These are phyloP conservation scores for Pseudoips prasinana DNA, from an alignment of 2,888 invertebrate genomes.

Conservation along the genomic window DNA sequence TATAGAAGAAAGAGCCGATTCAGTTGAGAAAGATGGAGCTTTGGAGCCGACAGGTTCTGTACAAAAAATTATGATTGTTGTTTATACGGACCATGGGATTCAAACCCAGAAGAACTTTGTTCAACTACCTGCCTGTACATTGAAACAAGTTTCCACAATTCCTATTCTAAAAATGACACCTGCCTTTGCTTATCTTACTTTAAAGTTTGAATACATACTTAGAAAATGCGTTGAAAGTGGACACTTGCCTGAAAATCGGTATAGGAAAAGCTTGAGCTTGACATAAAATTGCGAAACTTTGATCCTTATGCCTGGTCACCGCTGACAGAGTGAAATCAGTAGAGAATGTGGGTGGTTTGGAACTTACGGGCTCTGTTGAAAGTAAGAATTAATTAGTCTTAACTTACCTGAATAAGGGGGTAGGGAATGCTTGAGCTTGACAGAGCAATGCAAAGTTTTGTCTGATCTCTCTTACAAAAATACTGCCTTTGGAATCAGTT, in stretches of 20 bases:
- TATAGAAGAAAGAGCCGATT: conserved; percentile 84
- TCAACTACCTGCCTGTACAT: background rate
- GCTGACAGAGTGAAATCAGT: conserved; percentile 83
- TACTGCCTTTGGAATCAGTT: conserved; percentile 84
- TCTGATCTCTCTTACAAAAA: conserved; percentile 80
- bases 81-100: conserved; percentile 15
- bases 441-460: conserved; percentile 84
- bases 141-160: too few relatives aligned
- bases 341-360: conserved; percentile 83
- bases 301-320: conserved; percentile 78
- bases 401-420: conserved; percentile 85
- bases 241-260: conserved; percentile 86
- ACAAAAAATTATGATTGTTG: conserved; percentile 38
- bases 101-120: conserved; percentile 12
- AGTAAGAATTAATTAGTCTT: conserved; percentile 38
- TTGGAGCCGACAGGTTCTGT: conserved; percentile 86
- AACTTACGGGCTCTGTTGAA: conserved; percentile 83
- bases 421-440: conserved; percentile 84
- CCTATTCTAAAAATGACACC: too few relatives aligned
- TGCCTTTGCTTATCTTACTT: too few relatives aligned
- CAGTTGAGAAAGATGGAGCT: conserved; percentile 85
- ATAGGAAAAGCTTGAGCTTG: conserved; percentile 87
- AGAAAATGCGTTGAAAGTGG: too few relatives aligned
- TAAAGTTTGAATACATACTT: background rate
- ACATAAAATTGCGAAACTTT: conserved; percentile 84